Percentiles rank a stretch among this genome's conserved stretches.
phyloP scores from a whole-genome alignment of 2,797 vertebrate species.

The Protonibea diacanthus region DNA sequence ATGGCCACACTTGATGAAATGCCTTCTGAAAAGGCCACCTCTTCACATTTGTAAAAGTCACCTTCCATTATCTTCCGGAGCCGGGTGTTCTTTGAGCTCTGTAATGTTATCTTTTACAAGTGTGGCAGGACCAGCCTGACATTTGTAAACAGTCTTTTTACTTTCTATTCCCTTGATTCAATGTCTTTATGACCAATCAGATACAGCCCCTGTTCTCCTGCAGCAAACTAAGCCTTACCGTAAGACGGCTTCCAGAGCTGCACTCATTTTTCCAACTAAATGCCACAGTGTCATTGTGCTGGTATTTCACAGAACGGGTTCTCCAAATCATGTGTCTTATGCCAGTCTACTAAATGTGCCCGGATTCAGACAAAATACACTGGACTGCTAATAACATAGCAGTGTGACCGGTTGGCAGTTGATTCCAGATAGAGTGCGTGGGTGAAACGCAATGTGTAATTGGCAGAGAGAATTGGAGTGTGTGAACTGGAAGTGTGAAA shows the following conservation, averaged over 20 bases:
- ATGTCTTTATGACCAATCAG: slow-evolving; percentile 62
- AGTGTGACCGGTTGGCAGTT: slow-evolving; percentile 35
- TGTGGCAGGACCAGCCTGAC: slow-evolving; percentile 73
- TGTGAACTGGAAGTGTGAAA: slow-evolving; percentile 73
- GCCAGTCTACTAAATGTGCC: slow-evolving; percentile 37
- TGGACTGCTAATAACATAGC: slow-evolving; percentile 38
- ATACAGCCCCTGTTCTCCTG: slow-evolving; percentile 21
- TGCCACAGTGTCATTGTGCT: slow-evolving; percentile 51
- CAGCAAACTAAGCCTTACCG: not conserved
- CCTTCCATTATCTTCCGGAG: slow-evolving; percentile 75
- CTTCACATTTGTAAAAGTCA: slow-evolving; percentile 82
- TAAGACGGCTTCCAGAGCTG: slow-evolving; percentile 21
- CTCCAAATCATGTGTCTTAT: slow-evolving; percentile 27
- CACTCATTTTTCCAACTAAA: slow-evolving; percentile 54
- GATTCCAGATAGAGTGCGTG: slow-evolving; percentile 58
- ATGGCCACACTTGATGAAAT: slow-evolving; percentile 71
- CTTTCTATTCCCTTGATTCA: slow-evolving; percentile 46
- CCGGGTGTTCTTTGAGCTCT: slow-evolving; percentile 54
- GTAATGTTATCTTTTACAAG: slow-evolving; percentile 74
- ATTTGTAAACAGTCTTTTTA: slow-evolving; percentile 79
- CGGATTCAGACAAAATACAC: slow-evolving; percentile 49
- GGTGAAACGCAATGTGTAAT: slow-evolving; percentile 65
- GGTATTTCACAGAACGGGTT: slow-evolving; percentile 36
- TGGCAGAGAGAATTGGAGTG: slow-evolving; percentile 62
- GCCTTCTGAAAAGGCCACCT: slow-evolving; percentile 80